Percentiles rank a stretch among this genome's conserved stretches.
Conservation (phyloP, 2,797 vertebrate species). For the Percopsis omiscomaycus region DNA sequence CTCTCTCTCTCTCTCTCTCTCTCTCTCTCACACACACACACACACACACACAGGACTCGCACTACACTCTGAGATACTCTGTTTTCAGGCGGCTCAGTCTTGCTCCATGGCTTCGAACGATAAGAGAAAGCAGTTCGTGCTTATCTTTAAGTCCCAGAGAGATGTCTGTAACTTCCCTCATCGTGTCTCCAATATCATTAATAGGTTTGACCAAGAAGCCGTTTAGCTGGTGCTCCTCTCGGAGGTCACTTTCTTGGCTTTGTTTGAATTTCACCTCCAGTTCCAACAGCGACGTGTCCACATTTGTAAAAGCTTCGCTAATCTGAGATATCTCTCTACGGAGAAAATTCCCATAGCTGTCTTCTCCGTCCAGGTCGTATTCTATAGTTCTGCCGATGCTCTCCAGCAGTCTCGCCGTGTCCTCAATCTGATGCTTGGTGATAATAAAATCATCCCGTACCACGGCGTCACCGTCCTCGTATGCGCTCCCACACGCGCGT, state of each 20-base stretch:
- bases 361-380: conserved; percentile 94
- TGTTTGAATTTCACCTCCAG: conserved; percentile 94
- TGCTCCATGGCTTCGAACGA: conserved; percentile 91
- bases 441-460: conserved; percentile 89
- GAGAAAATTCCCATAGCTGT: conserved; percentile 91
- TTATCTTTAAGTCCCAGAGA: conserved; percentile 88
- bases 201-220: conserved; percentile 86
- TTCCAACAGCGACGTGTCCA: conserved; percentile 90
- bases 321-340: conserved; percentile 89
- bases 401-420: conserved; percentile 88
- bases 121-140: conserved; percentile 90
- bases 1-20: too few species aligned
- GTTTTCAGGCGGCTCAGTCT: conserved; percentile 91
- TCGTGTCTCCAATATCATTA: conserved; percentile 79
- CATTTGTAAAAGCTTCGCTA: conserved; percentile 88
- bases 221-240: conserved; percentile 85
- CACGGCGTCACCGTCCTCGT: conserved; percentile 74
- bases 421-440: conserved; percentile 89
- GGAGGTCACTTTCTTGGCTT: conserved; percentile 87
- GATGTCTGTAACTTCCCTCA: conserved; percentile 85
- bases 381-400: conserved; percentile 87
- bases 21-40: background rate
- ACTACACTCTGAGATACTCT: conserved; percentile 83
- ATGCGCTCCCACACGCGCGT: conserved; percentile 73
- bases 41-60: background rate